Base-by-base conservation (phyloP, 1,140 invertebrate species). In the Wasmannia auropunctata region DNA sequence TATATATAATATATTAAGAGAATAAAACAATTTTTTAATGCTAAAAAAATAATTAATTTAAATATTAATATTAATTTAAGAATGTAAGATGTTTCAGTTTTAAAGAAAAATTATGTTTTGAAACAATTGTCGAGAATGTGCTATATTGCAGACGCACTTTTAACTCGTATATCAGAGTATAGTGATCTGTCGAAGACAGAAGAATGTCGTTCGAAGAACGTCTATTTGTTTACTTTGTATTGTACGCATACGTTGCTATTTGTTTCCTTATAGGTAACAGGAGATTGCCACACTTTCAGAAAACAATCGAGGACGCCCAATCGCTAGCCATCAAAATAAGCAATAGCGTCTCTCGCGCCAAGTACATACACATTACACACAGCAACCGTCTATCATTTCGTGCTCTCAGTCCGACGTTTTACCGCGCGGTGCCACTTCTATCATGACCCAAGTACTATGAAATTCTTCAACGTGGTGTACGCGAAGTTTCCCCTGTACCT, bases 401-500 rank as follows among this genome's bases (percentile, higher is more conserved):
- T 58, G 25, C 19, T 31, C 65, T 72, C 40, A 11, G 19, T 74
- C 11, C 31, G 8, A 46, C 19, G 6, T 83, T 83, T 69, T 19
- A 31, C 14, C 22, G 2, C 11, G 28, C 79, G 67, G 43, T 51
- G 31, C 22, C 46, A 51, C 40, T 46, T 51, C 69, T 58, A 81
- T 86, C 77, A 67, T 67, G 87, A 65, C 56, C 37, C 49, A 28
- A 54, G 54, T 76, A 77, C 25, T 89, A 89, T 86, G 88, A 89
- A 72, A 89, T 77, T 60, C 56, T 51, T 49, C 31, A 54, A 72
- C 28, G 37, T 34, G 14, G 43, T 69, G 49, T 31, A 56, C 22
- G 6, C 51, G 51, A 58, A 51, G 22, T 62, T 77, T 63, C 77
- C 79, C 37, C 56, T 87, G 28, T 58, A 87, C 31, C 65, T 85